These are phyloP conservation scores for Neogale vison DNA, from an alignment of 2,113 vertebrate species.

Conservation along the genomic window DNA sequence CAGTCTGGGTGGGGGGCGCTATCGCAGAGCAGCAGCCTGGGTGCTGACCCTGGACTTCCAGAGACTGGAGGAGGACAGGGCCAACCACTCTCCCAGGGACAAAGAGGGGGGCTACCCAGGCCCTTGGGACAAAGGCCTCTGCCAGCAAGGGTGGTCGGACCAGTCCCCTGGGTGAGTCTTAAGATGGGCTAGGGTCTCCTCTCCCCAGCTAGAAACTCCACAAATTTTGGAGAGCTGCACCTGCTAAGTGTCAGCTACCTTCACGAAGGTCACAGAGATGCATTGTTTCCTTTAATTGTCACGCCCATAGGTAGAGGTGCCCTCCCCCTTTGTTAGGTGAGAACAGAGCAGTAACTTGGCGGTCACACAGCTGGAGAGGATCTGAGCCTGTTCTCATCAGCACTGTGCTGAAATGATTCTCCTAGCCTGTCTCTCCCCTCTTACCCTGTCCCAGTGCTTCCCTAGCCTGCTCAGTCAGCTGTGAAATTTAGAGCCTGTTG, in stretches of 20 bases:
- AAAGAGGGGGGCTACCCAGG: constrained; percentile 78
- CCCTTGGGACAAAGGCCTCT: constrained; percentile 66
- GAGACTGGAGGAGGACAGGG: constrained; percentile 89
- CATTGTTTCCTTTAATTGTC: background rate
- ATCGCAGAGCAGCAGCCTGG: constrained; percentile 89
- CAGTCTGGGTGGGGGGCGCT: constrained; percentile 86
- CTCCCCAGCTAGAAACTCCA: background rate
- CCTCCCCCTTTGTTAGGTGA: background rate
- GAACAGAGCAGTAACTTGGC: background rate
- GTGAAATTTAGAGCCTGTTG: constrained; percentile 64
- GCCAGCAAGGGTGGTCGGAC: background rate
- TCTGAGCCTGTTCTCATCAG: background rate
- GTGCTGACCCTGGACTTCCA: constrained; percentile 92
- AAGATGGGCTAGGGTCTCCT: background rate
- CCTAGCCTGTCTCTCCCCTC: background rate
- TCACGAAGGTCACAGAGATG: background rate
- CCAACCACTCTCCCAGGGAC: constrained; percentile 91
- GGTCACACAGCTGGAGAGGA: background rate
- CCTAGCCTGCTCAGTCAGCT: background rate
- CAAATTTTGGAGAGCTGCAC: background rate
- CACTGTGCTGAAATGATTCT: background rate
- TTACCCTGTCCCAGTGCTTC: constrained; percentile 57
- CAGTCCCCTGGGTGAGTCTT: constrained; percentile 82
- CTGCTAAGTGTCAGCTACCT: background rate
- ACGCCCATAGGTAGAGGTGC: background rate